Percentiles rank a stretch among this genome's conserved stretches.
Conservation (phyloP, 2,113 vertebrate genomes). For the Microtus pennsylvanicus region DNA sequence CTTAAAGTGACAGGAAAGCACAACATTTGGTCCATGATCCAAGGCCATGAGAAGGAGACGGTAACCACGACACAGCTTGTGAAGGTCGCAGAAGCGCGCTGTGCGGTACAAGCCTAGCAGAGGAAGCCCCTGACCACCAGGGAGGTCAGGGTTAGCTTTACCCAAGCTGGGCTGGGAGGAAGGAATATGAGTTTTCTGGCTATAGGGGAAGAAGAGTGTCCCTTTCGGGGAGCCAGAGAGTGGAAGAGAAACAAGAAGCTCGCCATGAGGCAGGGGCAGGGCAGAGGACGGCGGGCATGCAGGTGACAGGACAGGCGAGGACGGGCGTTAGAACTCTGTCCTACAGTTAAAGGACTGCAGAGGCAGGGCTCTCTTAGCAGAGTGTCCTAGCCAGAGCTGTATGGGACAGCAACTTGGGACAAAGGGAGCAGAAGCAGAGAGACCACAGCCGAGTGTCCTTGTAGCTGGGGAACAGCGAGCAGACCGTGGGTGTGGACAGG, state of each 20-base stretch:
- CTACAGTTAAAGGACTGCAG: not conserved
- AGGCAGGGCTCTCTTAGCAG: not conserved
- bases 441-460: not conserved
- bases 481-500: not conserved
- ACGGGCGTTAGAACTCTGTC: not conserved
- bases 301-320: too few species aligned
- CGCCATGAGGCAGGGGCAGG: not conserved
- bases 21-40: not conserved
- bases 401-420: not conserved
- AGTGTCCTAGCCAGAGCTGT: not conserved
- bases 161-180: not conserved
- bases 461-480: not conserved
- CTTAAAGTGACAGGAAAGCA: too few species aligned
- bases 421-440: not conserved
- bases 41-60: not conserved
- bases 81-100: not conserved
- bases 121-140: not conserved
- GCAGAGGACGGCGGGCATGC: not conserved
- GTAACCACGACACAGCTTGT: not conserved
- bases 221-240: not conserved
- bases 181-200: not conserved
- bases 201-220: not conserved
- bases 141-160: not conserved
- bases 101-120: not conserved
- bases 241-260: not conserved